Conservation (phyloP, 1,140 invertebrate genomes). For the Atta cephalotes region DNA sequence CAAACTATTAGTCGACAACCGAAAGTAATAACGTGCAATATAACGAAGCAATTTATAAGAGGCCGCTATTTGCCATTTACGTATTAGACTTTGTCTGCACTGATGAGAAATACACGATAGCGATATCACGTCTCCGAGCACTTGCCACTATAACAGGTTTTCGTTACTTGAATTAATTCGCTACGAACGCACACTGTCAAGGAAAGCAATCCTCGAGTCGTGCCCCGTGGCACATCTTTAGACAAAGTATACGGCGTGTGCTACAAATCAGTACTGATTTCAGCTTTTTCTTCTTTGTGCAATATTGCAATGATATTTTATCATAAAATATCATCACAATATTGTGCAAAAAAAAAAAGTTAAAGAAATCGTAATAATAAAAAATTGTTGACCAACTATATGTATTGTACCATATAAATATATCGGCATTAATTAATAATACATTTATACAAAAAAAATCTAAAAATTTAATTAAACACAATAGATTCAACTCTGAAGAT, state of each 20-base stretch:
- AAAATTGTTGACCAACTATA: neutral
- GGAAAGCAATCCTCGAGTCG: neutral
- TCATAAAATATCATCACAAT: neutral
- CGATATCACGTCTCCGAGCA: slow-evolving; percentile 41
- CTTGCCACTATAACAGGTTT: slow-evolving; percentile 53
- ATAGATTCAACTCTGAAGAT: no score
- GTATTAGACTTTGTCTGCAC: slow-evolving; percentile 40
- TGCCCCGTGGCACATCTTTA: neutral
- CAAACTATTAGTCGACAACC: slow-evolving; percentile 43
- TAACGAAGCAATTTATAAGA: slow-evolving; percentile 60
- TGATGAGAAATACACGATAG: slow-evolving; percentile 53
- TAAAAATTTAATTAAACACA: no score
- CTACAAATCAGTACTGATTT: neutral
- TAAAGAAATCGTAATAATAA: neutral
- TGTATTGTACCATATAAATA: neutral
- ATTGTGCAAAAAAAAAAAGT: neutral
- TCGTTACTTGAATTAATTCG: slow-evolving; percentile 62
- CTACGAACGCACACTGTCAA: slow-evolving; percentile 25
- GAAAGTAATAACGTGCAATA: slow-evolving; percentile 40
- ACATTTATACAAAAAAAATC: no score
- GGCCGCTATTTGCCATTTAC: slow-evolving; percentile 33
- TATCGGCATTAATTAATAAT: neutral
- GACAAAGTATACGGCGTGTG: slow-evolving; percentile 31
- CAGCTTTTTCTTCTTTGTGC: no score
- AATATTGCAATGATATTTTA: no score